These are phyloP conservation scores for Thymelicus acteon DNA, from an alignment of 2,888 invertebrate species.

Conservation along the genomic window DNA sequence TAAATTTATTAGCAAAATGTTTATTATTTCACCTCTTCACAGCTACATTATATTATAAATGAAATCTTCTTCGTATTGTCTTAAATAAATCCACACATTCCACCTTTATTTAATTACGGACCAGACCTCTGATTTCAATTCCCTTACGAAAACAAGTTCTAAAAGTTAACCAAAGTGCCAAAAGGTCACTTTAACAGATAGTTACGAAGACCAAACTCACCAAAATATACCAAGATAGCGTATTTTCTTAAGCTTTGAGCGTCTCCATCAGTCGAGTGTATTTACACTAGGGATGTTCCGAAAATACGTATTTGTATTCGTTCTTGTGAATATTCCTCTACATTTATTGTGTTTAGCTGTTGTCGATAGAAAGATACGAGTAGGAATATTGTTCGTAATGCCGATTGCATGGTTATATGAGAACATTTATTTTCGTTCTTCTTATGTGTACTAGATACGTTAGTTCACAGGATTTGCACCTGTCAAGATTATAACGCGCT, in stretches of 20 bases:
- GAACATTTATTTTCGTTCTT: not conserved
- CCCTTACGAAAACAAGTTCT: constrained; percentile 32
- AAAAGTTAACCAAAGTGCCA: constrained; percentile 31
- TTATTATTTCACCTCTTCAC: too few species aligned
- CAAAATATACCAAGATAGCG: constrained; percentile 32
- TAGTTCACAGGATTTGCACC: too few species aligned
- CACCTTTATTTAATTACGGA: constrained; percentile 38
- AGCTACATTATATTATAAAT: too few species aligned
- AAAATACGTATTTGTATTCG: constrained; percentile 34
- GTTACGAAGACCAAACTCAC: constrained; percentile 28
- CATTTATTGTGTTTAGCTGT: constrained; percentile 13
- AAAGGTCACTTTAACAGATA: constrained; percentile 36
- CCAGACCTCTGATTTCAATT: constrained; percentile 31
- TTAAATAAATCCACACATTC: constrained; percentile 31
- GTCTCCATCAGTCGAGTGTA: constrained; percentile 31
- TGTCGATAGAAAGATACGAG: constrained; percentile 17
- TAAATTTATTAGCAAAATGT: too few species aligned
- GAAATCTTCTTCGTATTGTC: constrained; percentile 19
- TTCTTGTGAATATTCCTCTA: constrained; percentile 30
- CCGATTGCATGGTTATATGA: constrained; percentile 1
- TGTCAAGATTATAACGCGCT: too few species aligned
- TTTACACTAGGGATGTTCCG: constrained; percentile 35
- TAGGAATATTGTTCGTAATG: not conserved
- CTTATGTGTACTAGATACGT: not conserved
- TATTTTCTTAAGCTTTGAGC: constrained; percentile 36